phyloP scores from a whole-genome alignment of 2,113 vertebrate species.

The Clarias batrachus region DNA sequence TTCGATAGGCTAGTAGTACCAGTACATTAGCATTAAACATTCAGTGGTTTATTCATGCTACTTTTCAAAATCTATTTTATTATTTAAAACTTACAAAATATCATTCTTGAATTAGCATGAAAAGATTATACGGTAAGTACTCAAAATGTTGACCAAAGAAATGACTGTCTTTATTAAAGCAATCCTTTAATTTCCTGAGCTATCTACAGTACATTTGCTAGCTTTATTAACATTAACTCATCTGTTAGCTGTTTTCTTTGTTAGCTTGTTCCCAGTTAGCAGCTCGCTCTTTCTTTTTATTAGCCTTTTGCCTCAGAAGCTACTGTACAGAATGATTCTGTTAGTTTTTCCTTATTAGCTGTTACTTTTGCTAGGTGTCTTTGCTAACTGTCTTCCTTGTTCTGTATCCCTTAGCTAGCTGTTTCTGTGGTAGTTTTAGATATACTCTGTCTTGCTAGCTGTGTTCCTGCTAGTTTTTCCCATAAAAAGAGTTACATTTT shows the following conservation, averaged over 20 bases:
- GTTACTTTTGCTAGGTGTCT: background rate
- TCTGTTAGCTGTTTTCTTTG: background rate
- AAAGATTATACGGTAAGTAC: background rate
- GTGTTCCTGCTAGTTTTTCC: background rate
- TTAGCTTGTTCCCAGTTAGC: background rate
- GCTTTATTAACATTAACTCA: background rate
- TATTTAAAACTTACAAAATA: background rate
- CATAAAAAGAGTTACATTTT: no score
- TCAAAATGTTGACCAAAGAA: background rate
- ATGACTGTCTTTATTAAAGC: background rate
- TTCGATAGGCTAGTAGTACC: background rate
- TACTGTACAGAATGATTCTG: no score
- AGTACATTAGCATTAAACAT: background rate
- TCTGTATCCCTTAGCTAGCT: background rate
- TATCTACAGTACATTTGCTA: background rate
- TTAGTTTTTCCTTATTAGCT: background rate
- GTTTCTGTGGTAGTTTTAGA: background rate
- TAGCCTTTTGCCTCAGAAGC: background rate
- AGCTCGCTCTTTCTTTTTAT: background rate
- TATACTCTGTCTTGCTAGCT: background rate
- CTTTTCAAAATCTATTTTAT: background rate
- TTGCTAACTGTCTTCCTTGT: background rate
- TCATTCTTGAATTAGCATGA: background rate
- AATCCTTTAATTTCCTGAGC: background rate
- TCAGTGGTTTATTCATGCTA: background rate